phyloP scores from a whole-genome alignment of 2,113 vertebrate species.

The Hoplias malabaricus region DNA sequence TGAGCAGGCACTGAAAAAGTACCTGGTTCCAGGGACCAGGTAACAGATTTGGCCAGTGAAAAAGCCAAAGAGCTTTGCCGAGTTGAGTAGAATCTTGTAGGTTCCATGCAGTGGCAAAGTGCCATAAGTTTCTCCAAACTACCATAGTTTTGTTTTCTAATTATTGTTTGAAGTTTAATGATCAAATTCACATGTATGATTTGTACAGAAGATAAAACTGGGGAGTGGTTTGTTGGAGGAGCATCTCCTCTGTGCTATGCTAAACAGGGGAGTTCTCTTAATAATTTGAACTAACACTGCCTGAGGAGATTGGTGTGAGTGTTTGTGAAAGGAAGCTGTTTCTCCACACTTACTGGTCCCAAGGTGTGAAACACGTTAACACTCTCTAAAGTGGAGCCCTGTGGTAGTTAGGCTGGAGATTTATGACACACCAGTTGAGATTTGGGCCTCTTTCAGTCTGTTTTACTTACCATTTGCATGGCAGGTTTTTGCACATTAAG shows the following conservation, averaged over 20 bases:
- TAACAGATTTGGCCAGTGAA: too few relatives aligned
- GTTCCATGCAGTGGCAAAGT: too few relatives aligned
- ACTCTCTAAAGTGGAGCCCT: conserved; percentile 44
- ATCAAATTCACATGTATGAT: too few relatives aligned
- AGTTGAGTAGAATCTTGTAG: too few relatives aligned
- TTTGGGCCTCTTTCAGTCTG: conserved; percentile 16
- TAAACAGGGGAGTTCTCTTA: conserved; percentile 40
- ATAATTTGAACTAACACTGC: conserved; percentile 47
- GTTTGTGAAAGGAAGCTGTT: conserved; percentile 66
- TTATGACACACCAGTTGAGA: conserved; percentile 37
- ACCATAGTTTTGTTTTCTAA: too few relatives aligned
- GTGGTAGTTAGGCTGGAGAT: conserved; percentile 39
- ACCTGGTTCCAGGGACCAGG: too few relatives aligned
- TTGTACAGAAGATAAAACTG: not conserved
- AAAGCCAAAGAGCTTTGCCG: too few relatives aligned
- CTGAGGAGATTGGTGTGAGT: conserved; percentile 53
- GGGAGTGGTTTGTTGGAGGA: not conserved
- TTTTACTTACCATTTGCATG: conserved; percentile 19
- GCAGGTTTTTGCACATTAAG: conserved; percentile 8
- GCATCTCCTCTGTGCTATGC: not conserved
- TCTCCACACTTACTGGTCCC: conserved; percentile 52
- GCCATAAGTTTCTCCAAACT: too few relatives aligned
- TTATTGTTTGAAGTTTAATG: too few relatives aligned
- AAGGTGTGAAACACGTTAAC: conserved; percentile 69
- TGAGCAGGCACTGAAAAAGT: too few relatives aligned